Conservation (phyloP, 2,888 invertebrate genomes). For the Leptogaster cylindrica region DNA sequence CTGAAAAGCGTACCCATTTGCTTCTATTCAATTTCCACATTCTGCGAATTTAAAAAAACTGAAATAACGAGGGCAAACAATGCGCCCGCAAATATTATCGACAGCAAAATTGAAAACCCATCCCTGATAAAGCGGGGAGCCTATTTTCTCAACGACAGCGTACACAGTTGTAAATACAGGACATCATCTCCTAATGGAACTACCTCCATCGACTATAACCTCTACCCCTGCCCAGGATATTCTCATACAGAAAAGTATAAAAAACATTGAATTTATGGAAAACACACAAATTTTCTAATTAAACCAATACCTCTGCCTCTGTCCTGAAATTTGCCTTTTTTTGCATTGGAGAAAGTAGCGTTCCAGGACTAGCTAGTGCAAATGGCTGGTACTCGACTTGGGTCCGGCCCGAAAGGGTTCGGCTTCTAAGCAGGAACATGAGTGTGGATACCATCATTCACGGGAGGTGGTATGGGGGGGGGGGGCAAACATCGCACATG, state of each 20-base stretch:
- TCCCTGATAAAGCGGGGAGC: constrained; percentile 9
- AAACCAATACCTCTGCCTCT: constrained; percentile 37
- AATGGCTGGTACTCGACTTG: constrained; percentile 16
- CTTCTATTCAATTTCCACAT: too few species aligned
- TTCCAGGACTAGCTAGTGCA: constrained; percentile 15
- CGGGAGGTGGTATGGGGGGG: neutral
- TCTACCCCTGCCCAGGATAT: constrained; percentile 1
- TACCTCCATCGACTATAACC: neutral
- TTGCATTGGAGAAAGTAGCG: neutral
- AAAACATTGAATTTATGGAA: constrained; percentile 40
- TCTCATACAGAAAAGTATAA: constrained; percentile 22
- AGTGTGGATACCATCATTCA: neutral
- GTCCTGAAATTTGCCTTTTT: neutral
- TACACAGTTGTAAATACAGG: neutral
- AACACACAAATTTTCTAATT: constrained; percentile 42
- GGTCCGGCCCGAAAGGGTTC: neutral
- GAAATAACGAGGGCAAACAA: constrained; percentile 12
- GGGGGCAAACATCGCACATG: too few species aligned
- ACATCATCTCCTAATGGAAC: constrained; percentile 16
- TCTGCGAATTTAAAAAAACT: neutral
- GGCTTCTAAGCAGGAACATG: neutral
- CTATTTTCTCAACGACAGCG: neutral
- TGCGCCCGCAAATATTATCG: constrained; percentile 26
- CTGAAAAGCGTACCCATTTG: too few species aligned
- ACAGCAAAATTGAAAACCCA: constrained; percentile 36